phyloP scores from a whole-genome alignment of 1,140 invertebrate species.

The Aphelinus certus region DNA sequence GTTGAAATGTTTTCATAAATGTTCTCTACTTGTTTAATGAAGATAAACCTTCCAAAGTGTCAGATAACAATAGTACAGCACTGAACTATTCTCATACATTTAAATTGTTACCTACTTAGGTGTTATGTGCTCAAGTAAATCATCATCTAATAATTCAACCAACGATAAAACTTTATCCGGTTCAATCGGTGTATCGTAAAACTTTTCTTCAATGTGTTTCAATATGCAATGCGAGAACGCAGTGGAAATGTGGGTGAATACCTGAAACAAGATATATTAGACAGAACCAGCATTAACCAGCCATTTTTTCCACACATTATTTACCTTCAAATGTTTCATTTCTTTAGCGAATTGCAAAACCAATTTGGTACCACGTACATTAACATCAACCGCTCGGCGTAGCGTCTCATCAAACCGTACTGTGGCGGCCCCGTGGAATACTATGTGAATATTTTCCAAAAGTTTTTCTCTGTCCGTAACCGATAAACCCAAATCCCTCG shows the following conservation, averaged over 20 bases:
- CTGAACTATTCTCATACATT: not conserved
- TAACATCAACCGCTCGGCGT: slow-evolving; percentile 70
- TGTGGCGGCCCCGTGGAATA: slow-evolving; percentile 93
- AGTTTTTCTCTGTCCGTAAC: slow-evolving; percentile 64
- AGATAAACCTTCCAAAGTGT: not conserved
- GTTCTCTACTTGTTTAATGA: slow-evolving; percentile 24
- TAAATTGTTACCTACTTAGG: slow-evolving; percentile 55
- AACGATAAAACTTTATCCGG: slow-evolving; percentile 63
- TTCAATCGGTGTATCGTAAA: slow-evolving; percentile 63
- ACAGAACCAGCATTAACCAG: not conserved
- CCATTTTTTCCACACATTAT: not conserved
- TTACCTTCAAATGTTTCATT: slow-evolving; percentile 74
- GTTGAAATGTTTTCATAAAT: too few species aligned
- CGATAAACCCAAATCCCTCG: slow-evolving; percentile 69
- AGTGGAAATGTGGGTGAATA: slow-evolving; percentile 70
- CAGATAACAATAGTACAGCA: not conserved
- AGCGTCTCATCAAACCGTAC: slow-evolving; percentile 87
- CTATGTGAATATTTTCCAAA: slow-evolving; percentile 66
- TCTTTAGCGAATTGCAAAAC: slow-evolving; percentile 70
- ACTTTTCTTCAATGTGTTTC: slow-evolving; percentile 71
- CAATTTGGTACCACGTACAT: slow-evolving; percentile 71
- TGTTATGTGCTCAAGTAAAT: slow-evolving; percentile 55
- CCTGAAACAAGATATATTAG: slow-evolving; percentile 44
- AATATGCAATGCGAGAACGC: slow-evolving; percentile 75
- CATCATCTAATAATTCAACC: slow-evolving; percentile 58